Conservation (phyloP, 1,140 invertebrate species). For the Trachymyrmex cornetzi region DNA sequence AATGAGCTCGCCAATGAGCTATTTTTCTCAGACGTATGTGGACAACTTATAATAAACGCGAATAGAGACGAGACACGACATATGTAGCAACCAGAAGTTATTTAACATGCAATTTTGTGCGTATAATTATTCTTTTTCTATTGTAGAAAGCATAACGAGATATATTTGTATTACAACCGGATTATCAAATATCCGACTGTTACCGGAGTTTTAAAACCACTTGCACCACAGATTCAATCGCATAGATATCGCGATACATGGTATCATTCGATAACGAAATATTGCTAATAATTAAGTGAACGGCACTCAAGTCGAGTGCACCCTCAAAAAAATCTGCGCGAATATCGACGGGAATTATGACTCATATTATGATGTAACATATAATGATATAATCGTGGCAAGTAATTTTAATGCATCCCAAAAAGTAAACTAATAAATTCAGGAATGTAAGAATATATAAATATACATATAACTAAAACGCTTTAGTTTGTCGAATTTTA, state of each 20-base stretch:
- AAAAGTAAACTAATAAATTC: background rate
- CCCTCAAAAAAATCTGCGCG: constrained; percentile 3
- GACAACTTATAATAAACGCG: background rate
- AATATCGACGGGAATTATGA: constrained; percentile 32
- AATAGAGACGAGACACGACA: background rate
- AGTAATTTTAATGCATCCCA: background rate
- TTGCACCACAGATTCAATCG: constrained; percentile 44
- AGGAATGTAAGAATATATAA: background rate
- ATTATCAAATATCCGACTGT: constrained; percentile 37
- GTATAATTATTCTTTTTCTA: background rate
- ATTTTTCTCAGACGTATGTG: background rate
- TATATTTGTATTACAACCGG: constrained; percentile 25
- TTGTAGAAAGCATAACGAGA: constrained; percentile 29
- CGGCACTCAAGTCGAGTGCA: constrained; percentile 22
- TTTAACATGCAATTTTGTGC: background rate
- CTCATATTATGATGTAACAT: constrained; percentile 1
- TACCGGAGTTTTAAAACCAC: constrained; percentile 50
- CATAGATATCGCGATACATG: constrained; percentile 13
- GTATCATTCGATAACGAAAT: constrained; percentile 50
- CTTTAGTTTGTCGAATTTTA: background rate
- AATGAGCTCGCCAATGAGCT: background rate
- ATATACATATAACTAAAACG: background rate
- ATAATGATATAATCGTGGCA: constrained; percentile 2
- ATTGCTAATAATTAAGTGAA: constrained; percentile 54
- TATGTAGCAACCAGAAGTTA: background rate